Percentiles rank a stretch among this genome's conserved stretches.
These are phyloP conservation scores for Macrosoma leucophasiata DNA, from an alignment of 2,888 invertebrate species.

Conservation along the genomic window DNA sequence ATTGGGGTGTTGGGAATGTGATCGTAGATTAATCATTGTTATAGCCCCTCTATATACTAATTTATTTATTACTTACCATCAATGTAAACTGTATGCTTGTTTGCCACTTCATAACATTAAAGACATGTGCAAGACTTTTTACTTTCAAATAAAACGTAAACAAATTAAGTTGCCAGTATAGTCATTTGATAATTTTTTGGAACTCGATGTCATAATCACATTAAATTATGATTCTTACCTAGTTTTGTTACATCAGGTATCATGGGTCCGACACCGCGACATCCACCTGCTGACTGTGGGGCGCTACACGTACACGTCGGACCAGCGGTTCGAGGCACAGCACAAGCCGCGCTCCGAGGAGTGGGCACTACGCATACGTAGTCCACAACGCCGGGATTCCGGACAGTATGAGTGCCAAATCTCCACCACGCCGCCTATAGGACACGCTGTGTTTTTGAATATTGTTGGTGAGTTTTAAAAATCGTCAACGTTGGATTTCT, in stretches of 20 bases:
- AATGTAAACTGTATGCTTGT: no score
- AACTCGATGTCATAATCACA: no score
- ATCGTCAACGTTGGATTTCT: no score
- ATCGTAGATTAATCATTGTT: no score
- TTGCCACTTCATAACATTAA: no score
- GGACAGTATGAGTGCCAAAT: conserved; percentile 94
- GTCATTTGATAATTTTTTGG: conserved; percentile 45
- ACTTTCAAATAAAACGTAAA: no score
- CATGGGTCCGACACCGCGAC: conserved; percentile 93
- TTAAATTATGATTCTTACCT: no score
- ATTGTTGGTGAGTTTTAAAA: conserved; percentile 90
- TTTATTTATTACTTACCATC: no score
- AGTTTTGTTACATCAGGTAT: conserved; percentile 86
- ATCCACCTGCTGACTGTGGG: conserved; percentile 93
- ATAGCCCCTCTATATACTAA: no score
- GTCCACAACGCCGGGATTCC: conserved; percentile 85
- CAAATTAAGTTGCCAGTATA: no score
- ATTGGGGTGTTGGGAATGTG: no score
- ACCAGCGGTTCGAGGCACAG: conserved; percentile 86
- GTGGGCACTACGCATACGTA: conserved; percentile 82
- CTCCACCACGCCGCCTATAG: conserved; percentile 88
- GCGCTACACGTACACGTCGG: conserved; percentile 89
- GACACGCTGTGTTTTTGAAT: conserved; percentile 84
- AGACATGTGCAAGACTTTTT: no score
- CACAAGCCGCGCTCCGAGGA: conserved; percentile 91